Evolutionary conservation across 2,888 invertebrate species (phyloP).

Genomic region (Graphium colonna): DNA sequence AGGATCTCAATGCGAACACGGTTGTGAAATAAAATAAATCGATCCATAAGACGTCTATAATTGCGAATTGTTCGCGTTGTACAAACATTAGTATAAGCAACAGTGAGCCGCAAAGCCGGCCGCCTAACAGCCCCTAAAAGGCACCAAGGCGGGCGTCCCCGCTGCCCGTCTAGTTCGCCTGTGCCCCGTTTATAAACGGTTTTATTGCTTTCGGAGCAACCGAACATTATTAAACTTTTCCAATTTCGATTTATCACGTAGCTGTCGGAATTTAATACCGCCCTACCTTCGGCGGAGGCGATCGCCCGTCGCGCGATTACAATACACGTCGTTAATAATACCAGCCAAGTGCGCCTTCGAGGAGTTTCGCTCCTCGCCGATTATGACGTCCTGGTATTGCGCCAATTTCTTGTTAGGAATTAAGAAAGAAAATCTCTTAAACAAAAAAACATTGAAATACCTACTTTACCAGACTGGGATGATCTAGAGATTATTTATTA

Average conservation of each 20-base stretch:
- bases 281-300: slow-evolving; percentile 79
- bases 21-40: too few species aligned
- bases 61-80: neutral
- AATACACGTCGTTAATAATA: slow-evolving; percentile 80
- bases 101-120: slow-evolving; percentile 67
- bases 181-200: slow-evolving; percentile 80
- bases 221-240: slow-evolving; percentile 81
- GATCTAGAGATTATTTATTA: too few species aligned
- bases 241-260: slow-evolving; percentile 81
- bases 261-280: slow-evolving; percentile 81
- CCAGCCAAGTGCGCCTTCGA: slow-evolving; percentile 52
- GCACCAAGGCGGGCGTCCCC: slow-evolving; percentile 74
- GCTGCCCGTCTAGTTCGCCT: slow-evolving; percentile 75
- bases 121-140: slow-evolving; percentile 77
- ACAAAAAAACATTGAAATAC: too few species aligned
- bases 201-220: slow-evolving; percentile 81
- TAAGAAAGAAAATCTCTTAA: too few species aligned
- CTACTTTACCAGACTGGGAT: too few species aligned
- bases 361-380: slow-evolving; percentile 46
- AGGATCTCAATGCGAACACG: too few species aligned
- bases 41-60: too few species aligned
- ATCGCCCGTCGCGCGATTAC: slow-evolving; percentile 80
- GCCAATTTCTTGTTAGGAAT: slow-evolving; percentile 11
- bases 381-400: slow-evolving; percentile 35
- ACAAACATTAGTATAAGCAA: slow-evolving; percentile 68